These are phyloP conservation scores for Thera britannica DNA, from an alignment of 2,888 invertebrate species.

Conservation along the genomic window DNA sequence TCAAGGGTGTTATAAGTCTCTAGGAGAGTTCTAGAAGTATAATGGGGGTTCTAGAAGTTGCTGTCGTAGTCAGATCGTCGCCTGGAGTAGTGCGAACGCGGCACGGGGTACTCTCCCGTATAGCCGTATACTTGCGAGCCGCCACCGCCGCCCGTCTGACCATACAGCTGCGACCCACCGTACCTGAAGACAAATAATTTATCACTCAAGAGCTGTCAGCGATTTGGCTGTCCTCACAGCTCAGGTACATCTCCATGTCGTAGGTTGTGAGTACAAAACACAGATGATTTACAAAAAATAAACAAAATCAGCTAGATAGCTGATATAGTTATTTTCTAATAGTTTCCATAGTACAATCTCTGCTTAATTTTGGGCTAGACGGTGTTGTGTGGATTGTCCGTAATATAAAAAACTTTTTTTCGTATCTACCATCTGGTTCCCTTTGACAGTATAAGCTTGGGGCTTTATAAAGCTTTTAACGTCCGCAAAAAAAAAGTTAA, in stretches of 20 bases:
- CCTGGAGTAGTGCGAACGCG: slow-evolving; percentile 84
- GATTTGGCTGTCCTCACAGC: too few relatives aligned
- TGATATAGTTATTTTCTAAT: too few relatives aligned
- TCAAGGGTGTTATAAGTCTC: slow-evolving; percentile 68
- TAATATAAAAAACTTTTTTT: too few relatives aligned
- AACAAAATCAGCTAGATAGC: too few relatives aligned
- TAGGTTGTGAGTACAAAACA: too few relatives aligned
- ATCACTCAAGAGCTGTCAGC: background rate
- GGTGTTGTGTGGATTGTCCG: too few relatives aligned
- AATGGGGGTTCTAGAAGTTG: slow-evolving; percentile 86
- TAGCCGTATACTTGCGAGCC: slow-evolving; percentile 85
- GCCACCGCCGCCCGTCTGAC: slow-evolving; percentile 80
- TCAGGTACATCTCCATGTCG: too few relatives aligned
- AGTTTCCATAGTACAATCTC: too few relatives aligned
- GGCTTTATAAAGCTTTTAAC: background rate
- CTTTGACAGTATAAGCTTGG: background rate
- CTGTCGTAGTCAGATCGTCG: slow-evolving; percentile 91
- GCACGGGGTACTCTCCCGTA: slow-evolving; percentile 69
- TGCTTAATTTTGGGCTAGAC: too few relatives aligned
- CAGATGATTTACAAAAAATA: too few relatives aligned
- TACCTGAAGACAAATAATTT: slow-evolving; percentile 53
- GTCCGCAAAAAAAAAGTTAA: slow-evolving; percentile 23
- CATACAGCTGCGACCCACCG: slow-evolving; percentile 87
- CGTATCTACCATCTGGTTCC: too few relatives aligned
- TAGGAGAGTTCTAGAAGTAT: slow-evolving; percentile 41